Evolutionary conservation across 35 echinoderm and acorn worm genomes (phyloP).

Genomic region (Apostichopus parvimensis): DNA sequence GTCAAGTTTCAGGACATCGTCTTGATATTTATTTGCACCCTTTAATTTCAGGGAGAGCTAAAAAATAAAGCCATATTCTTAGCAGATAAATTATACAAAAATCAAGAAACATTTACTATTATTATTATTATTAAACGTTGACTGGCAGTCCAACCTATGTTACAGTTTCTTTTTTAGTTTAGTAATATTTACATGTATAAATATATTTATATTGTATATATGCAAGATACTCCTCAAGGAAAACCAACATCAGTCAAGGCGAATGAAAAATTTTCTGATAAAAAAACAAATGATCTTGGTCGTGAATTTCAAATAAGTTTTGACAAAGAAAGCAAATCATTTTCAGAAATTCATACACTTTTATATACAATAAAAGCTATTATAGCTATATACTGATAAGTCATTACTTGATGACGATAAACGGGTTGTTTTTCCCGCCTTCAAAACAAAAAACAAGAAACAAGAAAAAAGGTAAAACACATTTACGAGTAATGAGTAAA

Average conservation of each 20-base stretch:
- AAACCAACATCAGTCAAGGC: background rate
- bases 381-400: too few species aligned
- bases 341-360: too few species aligned
- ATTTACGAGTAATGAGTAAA: too few species aligned
- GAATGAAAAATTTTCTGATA: background rate
- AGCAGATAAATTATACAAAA: constrained; percentile 3
- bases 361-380: too few species aligned
- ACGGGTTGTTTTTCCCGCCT: too few species aligned
- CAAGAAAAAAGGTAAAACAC: too few species aligned
- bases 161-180: background rate
- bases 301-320: too few species aligned
- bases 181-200: constrained; percentile 8
- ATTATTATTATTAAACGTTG: background rate
- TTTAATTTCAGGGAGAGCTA: background rate
- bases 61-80: background rate
- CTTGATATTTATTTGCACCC: constrained; percentile 6
- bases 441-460: too few species aligned
- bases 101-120: background rate
- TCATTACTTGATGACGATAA: too few species aligned
- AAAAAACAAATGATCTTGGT: too few species aligned
- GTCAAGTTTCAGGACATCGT: background rate
- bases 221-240: background rate
- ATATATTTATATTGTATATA: constrained; percentile 21
- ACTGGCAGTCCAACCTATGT: background rate
- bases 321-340: too few species aligned